Conservation (phyloP, 1,140 invertebrate species). For the Hyposmocoma kahamanoa region DNA sequence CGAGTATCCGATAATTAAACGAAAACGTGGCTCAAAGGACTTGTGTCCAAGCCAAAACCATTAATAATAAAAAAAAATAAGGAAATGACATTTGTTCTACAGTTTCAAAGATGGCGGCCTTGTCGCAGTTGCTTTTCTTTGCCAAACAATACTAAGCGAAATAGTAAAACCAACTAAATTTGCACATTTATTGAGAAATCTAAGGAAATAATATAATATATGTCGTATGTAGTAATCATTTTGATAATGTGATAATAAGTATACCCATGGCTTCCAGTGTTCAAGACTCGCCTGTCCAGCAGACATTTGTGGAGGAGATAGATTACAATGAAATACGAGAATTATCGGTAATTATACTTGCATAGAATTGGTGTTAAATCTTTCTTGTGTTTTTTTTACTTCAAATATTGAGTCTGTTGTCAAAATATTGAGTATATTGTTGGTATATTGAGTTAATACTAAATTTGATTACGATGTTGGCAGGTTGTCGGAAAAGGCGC, state of each 20-base stretch:
- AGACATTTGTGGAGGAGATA: conserved; percentile 72
- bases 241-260: conserved; percentile 71
- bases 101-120: conserved; percentile 70
- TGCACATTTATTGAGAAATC: conserved; percentile 42
- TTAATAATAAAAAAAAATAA: conserved; percentile 2
- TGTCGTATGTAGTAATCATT: conserved; percentile 44
- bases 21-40: too few species aligned
- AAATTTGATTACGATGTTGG: conserved; percentile 21
- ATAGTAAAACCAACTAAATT: conserved; percentile 57
- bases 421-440: too few species aligned
- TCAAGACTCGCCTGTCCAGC: conserved; percentile 64
- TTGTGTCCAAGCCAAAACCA: too few species aligned
- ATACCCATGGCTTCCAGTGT: conserved; percentile 68
- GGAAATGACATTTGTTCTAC: conserved; percentile 44
- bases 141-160: conserved; percentile 68
- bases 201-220: conserved; percentile 18
- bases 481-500: conserved; percentile 96
- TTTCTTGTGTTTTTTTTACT: too few species aligned
- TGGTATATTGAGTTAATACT: not conserved
- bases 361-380: conserved; percentile 6
- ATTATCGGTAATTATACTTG: conserved; percentile 61
- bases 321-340: conserved; percentile 71
- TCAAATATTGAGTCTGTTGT: too few species aligned
- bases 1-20: too few species aligned
- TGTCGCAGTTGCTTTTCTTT: conserved; percentile 70